Conservation (phyloP, 1,140 invertebrate species). For the Magallana gigas region DNA sequence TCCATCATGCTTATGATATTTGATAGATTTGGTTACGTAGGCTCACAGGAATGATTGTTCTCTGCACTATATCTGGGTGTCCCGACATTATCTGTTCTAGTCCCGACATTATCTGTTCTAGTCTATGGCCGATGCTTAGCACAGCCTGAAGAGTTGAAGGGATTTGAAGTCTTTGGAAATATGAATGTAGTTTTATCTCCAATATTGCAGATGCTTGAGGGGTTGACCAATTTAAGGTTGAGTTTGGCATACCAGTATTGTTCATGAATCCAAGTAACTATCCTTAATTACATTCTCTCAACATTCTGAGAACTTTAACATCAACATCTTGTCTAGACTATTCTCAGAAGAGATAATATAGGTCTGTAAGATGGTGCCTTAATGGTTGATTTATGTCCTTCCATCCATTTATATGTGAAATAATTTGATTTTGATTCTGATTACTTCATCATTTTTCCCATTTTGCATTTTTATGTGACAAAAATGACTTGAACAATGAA, state of each 20-base stretch:
- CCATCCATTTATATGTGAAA: neutral
- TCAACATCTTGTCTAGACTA: constrained; percentile 9
- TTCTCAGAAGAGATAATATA: neutral
- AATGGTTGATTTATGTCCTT: constrained; percentile 4
- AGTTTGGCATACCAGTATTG: neutral
- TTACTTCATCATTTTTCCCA: neutral
- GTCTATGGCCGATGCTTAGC: too few relatives aligned
- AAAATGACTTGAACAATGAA: neutral
- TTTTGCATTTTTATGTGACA: neutral
- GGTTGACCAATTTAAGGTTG: neutral
- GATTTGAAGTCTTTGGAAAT: too few relatives aligned
- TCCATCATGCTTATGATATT: too few relatives aligned
- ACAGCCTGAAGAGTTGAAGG: too few relatives aligned
- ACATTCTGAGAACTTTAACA: neutral
- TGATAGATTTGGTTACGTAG: too few relatives aligned
- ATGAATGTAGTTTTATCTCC: too few relatives aligned
- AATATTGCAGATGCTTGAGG: too few relatives aligned
- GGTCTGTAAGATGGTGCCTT: constrained; percentile 2
- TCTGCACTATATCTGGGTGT: too few relatives aligned
- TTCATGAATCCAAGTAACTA: neutral
- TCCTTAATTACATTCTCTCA: neutral
- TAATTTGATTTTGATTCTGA: neutral
- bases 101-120: too few relatives aligned
- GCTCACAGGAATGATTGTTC: too few relatives aligned
- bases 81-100: too few relatives aligned